Percentiles rank a stretch among this genome's conserved stretches.
These are phyloP conservation scores for Chunga burmeisteri DNA, from an alignment of 2,113 vertebrate genomes.

Conservation along the genomic window DNA sequence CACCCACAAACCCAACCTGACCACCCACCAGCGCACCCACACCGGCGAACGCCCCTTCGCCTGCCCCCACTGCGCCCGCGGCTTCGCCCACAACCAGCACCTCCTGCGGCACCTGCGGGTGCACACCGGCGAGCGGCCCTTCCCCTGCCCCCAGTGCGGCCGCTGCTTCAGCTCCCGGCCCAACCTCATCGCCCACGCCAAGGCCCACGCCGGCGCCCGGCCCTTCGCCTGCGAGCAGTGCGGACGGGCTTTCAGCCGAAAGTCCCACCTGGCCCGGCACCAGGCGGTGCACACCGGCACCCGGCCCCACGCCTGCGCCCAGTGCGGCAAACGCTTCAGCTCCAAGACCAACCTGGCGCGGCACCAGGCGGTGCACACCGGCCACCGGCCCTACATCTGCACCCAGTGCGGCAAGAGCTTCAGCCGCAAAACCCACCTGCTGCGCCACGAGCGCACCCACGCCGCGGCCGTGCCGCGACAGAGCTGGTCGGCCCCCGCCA, in stretches of 20 bases:
- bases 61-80: slow-evolving; percentile 53
- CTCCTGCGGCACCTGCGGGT: slow-evolving; percentile 59
- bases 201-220: slow-evolving; percentile 53
- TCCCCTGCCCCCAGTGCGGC: slow-evolving; percentile 61
- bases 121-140: slow-evolving; percentile 65
- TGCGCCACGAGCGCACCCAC: slow-evolving; percentile 72
- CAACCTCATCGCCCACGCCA: slow-evolving; percentile 48
- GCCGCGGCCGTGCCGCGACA: not conserved
- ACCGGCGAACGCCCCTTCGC: slow-evolving; percentile 47
- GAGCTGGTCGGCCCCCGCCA: not conserved
- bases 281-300: slow-evolving; percentile 73
- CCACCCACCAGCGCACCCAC: slow-evolving; percentile 59
- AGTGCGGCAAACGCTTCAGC: slow-evolving; percentile 72
- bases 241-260: slow-evolving; percentile 71
- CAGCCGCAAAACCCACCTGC: slow-evolving; percentile 73
- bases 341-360: slow-evolving; percentile 76
- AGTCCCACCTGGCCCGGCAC: slow-evolving; percentile 73
- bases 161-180: slow-evolving; percentile 61
- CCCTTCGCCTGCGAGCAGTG: slow-evolving; percentile 70
- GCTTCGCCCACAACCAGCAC: slow-evolving; percentile 63
- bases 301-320: slow-evolving; percentile 64
- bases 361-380: slow-evolving; percentile 74
- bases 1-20: not conserved
- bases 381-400: slow-evolving; percentile 69
- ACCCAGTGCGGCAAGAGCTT: slow-evolving; percentile 69